phyloP scores from a whole-genome alignment of 2,113 vertebrate genomes.

The Channa argus region DNA sequence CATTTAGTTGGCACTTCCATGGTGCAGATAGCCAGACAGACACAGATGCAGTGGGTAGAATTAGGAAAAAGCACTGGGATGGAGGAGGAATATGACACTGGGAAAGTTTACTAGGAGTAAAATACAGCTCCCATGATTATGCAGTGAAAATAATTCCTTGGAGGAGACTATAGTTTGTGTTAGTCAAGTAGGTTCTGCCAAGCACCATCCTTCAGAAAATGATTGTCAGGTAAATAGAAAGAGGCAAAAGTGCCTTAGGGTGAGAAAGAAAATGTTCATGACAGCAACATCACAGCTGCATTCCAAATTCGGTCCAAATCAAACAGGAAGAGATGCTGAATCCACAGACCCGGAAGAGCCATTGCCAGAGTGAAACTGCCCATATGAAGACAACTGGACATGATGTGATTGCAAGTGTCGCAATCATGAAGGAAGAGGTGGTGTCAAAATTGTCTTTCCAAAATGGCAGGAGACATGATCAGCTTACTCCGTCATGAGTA shows the following conservation, averaged over 20 bases:
- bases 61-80: not conserved
- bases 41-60: constrained; percentile 10
- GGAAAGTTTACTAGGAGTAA: constrained; percentile 29
- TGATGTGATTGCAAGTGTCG: constrained; percentile 9
- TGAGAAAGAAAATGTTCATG: constrained; percentile 23
- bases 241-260: not conserved
- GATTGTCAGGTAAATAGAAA: constrained; percentile 19
- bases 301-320: constrained; percentile 38
- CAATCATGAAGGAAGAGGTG: constrained; percentile 30
- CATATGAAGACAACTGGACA: constrained; percentile 9
- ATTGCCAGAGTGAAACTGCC: constrained; percentile 16
- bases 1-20: constrained; percentile 96
- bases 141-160: constrained; percentile 30
- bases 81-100: constrained; percentile 5
- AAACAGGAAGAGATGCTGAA: constrained; percentile 18
- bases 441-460: constrained; percentile 20
- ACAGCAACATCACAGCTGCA: constrained; percentile 21
- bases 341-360: constrained; percentile 38
- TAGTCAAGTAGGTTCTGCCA: not conserved
- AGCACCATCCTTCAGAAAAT: constrained; percentile 64
- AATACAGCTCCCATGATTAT: constrained; percentile 42
- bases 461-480: constrained; percentile 19
- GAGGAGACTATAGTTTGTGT: too few relatives aligned
- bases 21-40: constrained; percentile 42
- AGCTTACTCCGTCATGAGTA: constrained; percentile 6